phyloP scores from a whole-genome alignment of 2,888 invertebrate genomes.

The Crocallis elinguaria region DNA sequence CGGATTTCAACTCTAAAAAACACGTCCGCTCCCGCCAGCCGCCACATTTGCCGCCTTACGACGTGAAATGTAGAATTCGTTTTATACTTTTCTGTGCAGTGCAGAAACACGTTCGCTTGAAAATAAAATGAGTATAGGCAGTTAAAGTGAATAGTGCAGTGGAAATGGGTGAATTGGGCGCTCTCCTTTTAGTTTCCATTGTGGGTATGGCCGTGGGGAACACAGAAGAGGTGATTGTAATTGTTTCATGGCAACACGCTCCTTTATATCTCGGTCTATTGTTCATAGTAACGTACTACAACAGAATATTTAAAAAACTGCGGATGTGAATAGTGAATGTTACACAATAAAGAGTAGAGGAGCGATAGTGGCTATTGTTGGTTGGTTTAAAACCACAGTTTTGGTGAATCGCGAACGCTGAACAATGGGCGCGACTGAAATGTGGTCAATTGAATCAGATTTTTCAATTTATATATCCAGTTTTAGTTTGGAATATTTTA shows the following conservation, averaged over 20 bases:
- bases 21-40: conserved; percentile 19
- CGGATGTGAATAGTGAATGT: conserved; percentile 10
- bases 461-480: neutral
- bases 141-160: conserved; percentile 61
- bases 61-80: conserved; percentile 38
- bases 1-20: neutral
- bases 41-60: conserved; percentile 37
- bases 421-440: conserved; percentile 11
- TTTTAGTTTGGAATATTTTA: neutral
- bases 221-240: conserved; percentile 54
- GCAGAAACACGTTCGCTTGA: conserved; percentile 47
- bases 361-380: conserved; percentile 21
- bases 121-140: conserved; percentile 64
- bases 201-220: conserved; percentile 33
- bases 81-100: conserved; percentile 48
- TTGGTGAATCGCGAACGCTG: conserved; percentile 24
- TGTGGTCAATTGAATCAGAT: conserved; percentile 4
- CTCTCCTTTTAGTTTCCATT: conserved; percentile 45
- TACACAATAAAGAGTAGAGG: conserved; percentile 19
- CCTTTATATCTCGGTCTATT: conserved; percentile 32
- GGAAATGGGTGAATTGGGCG: conserved; percentile 50
- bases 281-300: conserved; percentile 8
- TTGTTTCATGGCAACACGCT: conserved; percentile 45
- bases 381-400: conserved; percentile 18
- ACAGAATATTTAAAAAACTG: conserved; percentile 18